phyloP scores from a whole-genome alignment of 2,888 invertebrate species.

The Leptogaster cylindrica region DNA sequence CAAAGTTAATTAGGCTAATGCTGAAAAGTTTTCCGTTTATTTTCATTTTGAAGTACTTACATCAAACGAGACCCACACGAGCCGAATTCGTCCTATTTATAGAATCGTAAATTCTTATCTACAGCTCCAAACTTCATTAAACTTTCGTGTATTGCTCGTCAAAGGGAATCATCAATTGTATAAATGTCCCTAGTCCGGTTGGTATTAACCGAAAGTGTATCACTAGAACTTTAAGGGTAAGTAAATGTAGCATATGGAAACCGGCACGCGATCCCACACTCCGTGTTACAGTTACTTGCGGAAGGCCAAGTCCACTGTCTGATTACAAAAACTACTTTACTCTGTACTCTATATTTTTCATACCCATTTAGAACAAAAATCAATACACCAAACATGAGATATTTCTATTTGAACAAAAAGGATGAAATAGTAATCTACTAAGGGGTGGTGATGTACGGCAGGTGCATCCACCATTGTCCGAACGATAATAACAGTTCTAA shows the following conservation, averaged over 20 bases:
- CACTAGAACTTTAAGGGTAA: constrained; percentile 4
- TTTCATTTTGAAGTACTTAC: not conserved
- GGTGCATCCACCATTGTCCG: too few relatives aligned
- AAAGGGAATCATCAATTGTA: constrained; percentile 4
- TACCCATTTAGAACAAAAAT: constrained; percentile 25
- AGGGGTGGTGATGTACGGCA: not conserved
- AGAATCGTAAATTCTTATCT: too few relatives aligned
- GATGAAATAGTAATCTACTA: not conserved
- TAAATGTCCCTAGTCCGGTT: constrained; percentile 2
- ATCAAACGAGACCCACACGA: constrained; percentile 9
- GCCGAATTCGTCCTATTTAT: constrained; percentile 27
- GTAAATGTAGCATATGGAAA: not conserved
- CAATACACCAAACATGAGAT: constrained; percentile 17
- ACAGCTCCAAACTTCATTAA: not conserved
- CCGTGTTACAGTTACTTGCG: too few relatives aligned
- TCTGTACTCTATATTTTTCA: constrained; percentile 36
- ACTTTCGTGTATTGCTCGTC: not conserved
- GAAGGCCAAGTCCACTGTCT: constrained; percentile 34
- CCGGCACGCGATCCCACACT: constrained; percentile 29
- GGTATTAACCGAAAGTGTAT: constrained; percentile 2
- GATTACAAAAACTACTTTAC: constrained; percentile 17
- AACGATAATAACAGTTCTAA: not conserved
- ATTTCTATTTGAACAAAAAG: constrained; percentile 3
- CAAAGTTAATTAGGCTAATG: constrained; percentile 31
- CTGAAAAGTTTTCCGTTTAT: not conserved